phyloP scores from a whole-genome alignment of 2,113 vertebrate species.

The Mus pahari region DNA sequence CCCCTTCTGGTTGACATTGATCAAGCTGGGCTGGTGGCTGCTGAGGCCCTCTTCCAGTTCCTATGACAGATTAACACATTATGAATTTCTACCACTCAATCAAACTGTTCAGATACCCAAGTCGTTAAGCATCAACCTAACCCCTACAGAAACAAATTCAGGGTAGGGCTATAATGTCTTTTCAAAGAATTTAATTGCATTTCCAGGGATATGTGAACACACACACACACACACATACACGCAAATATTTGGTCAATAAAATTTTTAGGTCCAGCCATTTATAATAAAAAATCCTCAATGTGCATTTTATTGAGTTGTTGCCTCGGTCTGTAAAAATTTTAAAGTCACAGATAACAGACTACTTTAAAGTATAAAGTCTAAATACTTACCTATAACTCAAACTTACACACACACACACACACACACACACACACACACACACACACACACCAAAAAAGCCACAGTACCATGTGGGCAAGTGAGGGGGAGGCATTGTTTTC shows the following conservation, averaged over 20 bases:
- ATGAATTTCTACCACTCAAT: conserved; percentile 40
- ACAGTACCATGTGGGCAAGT: conserved; percentile 10
- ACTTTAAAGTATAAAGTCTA: conserved; percentile 50
- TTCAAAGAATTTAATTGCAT: conserved; percentile 41
- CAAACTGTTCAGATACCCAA: neutral
- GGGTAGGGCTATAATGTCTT: neutral
- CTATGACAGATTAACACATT: conserved; percentile 84
- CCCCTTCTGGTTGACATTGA: conserved; percentile 88
- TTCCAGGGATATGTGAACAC: neutral
- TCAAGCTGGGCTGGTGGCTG: conserved; percentile 89
- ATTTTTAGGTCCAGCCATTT: neutral
- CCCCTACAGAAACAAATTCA: neutral
- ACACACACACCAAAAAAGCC: neutral
- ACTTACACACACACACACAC: neutral
- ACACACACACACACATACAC: neutral
- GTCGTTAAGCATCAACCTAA: neutral
- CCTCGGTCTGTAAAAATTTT: neutral
- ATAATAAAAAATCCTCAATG: neutral
- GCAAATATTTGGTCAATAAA: too few species aligned
- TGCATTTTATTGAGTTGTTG: neutral
- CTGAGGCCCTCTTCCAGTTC: conserved; percentile 93
- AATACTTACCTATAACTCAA: conserved; percentile 33
- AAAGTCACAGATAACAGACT: neutral
- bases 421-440: neutral
- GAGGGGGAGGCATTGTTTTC: conserved; percentile 41